phyloP scores from a whole-genome alignment of 2,797 vertebrate genomes.

The Spinus olivaceus region DNA sequence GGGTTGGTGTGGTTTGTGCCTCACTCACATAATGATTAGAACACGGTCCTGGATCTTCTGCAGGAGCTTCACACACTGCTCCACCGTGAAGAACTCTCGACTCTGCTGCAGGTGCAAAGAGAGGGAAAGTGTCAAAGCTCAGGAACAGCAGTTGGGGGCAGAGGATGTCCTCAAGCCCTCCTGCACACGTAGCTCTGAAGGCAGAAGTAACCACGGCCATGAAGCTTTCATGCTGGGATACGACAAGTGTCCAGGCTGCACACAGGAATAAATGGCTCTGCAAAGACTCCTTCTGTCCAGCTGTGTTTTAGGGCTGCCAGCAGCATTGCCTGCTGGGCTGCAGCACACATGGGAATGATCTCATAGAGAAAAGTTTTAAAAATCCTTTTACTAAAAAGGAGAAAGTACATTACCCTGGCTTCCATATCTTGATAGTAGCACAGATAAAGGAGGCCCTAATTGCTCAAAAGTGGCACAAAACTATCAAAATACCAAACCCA shows the following conservation, averaged over 20 bases:
- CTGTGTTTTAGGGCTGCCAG: constrained; percentile 25
- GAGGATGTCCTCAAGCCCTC: not conserved
- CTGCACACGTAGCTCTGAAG: not conserved
- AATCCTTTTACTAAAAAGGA: constrained; percentile 17
- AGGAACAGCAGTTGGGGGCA: not conserved
- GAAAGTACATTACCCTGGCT: not conserved
- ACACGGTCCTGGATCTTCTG: constrained; percentile 75
- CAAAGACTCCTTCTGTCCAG: constrained; percentile 19
- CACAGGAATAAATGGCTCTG: constrained; percentile 7
- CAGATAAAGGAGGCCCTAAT: not conserved
- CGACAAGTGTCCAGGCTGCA: not conserved
- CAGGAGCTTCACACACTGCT: constrained; percentile 68
- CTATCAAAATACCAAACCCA: not conserved
- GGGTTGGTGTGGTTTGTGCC: not conserved
- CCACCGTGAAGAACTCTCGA: constrained; percentile 38
- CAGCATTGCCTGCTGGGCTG: constrained; percentile 8
- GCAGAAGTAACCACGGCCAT: not conserved
- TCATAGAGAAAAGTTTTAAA: constrained; percentile 40
- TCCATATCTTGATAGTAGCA: not conserved
- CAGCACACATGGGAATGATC: constrained; percentile 23
- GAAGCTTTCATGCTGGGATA: not conserved
- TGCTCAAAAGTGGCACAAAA: not conserved
- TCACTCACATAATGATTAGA: constrained; percentile 81
- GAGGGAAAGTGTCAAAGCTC: not conserved
- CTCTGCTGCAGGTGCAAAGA: constrained; percentile 26